Evolutionary conservation across 2,113 vertebrate species (phyloP).

Genomic region (Pavo muticus): DNA sequence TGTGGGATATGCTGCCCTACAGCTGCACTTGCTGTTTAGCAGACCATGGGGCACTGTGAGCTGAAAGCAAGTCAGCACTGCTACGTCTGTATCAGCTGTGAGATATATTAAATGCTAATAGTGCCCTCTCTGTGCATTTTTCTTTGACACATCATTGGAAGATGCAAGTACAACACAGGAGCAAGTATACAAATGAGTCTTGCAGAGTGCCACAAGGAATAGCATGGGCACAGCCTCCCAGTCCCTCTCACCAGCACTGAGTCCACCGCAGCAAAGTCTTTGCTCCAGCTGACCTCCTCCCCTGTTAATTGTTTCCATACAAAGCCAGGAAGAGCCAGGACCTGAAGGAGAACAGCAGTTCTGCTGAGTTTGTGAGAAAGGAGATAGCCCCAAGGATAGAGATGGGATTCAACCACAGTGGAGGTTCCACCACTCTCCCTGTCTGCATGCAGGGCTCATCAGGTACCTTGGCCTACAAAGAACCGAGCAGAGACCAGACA

Average conservation of each 20-base stretch:
- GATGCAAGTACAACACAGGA: background rate
- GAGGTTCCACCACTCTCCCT: background rate
- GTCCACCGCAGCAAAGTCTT: constrained; percentile 95
- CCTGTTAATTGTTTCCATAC: constrained; percentile 98
- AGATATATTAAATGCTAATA: background rate
- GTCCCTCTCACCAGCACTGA: constrained; percentile 88
- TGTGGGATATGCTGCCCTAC: background rate
- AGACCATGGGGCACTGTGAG: background rate
- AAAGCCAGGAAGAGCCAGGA: constrained; percentile 93
- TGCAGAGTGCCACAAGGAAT: background rate
- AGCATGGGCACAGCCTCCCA: background rate
- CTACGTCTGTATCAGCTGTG: background rate
- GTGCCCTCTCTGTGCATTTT: background rate
- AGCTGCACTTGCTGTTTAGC: background rate
- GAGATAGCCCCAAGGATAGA: background rate
- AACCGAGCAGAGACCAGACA: background rate
- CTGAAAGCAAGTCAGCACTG: background rate
- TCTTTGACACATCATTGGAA: background rate
- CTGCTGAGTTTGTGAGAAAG: background rate
- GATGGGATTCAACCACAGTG: background rate
- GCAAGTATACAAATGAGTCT: background rate
- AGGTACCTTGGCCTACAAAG: background rate
- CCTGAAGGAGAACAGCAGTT: constrained; percentile 74
- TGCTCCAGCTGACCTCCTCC: constrained; percentile 93
- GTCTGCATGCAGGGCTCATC: background rate